Percentiles rank a stretch among this genome's conserved stretches.
These are phyloP conservation scores for Nasonia vitripennis DNA, from an alignment of 1,140 invertebrate genomes.

Conservation along the genomic window DNA sequence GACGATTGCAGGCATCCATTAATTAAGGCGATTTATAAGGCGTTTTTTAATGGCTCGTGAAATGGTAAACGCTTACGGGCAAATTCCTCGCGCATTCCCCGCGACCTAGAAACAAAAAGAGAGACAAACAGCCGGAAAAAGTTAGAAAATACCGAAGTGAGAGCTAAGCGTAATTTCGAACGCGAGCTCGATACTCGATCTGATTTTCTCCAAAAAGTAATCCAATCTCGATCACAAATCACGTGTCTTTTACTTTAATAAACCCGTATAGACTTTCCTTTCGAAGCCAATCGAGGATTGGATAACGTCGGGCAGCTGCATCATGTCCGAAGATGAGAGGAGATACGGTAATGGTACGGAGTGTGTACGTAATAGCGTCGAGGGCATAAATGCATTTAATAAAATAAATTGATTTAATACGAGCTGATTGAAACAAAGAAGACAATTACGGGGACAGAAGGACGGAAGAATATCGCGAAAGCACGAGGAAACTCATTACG, in stretches of 20 bases:
- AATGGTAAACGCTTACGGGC: too few relatives aligned
- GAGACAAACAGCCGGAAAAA: neutral
- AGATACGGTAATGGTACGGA: neutral
- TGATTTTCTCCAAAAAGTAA: slow-evolving; percentile 42
- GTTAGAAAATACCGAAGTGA: too few relatives aligned
- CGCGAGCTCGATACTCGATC: neutral
- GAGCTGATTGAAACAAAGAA: neutral
- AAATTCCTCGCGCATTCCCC: neutral
- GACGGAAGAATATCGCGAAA: neutral
- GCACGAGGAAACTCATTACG: slow-evolving; percentile 14
- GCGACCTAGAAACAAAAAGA: neutral
- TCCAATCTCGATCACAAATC: slow-evolving; percentile 19
- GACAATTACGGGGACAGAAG: neutral
- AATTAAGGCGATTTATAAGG: too few relatives aligned
- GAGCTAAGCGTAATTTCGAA: too few relatives aligned
- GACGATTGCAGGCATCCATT: too few relatives aligned
- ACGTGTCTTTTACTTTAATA: too few relatives aligned
- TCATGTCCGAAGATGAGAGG: neutral
- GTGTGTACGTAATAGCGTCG: neutral
- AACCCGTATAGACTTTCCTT: too few relatives aligned
- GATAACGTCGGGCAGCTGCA: too few relatives aligned
- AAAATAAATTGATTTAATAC: slow-evolving; percentile 18
- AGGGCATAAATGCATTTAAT: neutral
- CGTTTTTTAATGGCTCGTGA: too few relatives aligned
- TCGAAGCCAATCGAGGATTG: too few relatives aligned